Percentiles rank a stretch among this genome's conserved stretches.
Conservation (phyloP, 2,888 invertebrate species). For the Pterostichus niger region DNA sequence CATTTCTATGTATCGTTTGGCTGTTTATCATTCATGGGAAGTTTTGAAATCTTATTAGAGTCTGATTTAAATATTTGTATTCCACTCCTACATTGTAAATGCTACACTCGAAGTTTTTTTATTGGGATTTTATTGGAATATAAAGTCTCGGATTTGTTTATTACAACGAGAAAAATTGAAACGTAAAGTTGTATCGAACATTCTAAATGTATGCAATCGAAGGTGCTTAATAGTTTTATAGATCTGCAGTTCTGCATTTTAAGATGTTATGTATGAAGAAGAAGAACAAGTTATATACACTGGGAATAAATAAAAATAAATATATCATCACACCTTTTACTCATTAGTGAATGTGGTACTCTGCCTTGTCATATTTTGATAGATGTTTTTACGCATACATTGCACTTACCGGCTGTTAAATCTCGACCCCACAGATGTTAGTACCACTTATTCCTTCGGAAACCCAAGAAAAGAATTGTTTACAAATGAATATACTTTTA, state of each 20-base stretch:
- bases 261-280: background rate
- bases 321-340: too few relatives aligned
- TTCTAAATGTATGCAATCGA: slow-evolving; percentile 9
- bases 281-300: too few relatives aligned
- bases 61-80: slow-evolving; percentile 42
- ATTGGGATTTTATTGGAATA: slow-evolving; percentile 26
- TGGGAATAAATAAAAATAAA: too few relatives aligned
- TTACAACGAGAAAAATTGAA: slow-evolving; percentile 14
- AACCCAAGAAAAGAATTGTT: too few relatives aligned
- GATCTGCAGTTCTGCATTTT: background rate
- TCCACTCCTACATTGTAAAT: slow-evolving; percentile 43
- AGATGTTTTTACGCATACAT: too few relatives aligned
- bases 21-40: slow-evolving; percentile 39
- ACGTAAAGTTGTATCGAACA: slow-evolving; percentile 29
- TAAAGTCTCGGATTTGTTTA: slow-evolving; percentile 46
- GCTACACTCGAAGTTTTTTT: slow-evolving; percentile 28
- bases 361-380: too few relatives aligned
- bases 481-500: too few relatives aligned
- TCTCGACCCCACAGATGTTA: too few relatives aligned
- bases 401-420: too few relatives aligned
- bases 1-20: slow-evolving; percentile 37
- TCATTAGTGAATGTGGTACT: too few relatives aligned
- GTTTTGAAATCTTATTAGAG: slow-evolving; percentile 48
- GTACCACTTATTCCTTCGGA: too few relatives aligned
- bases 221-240: background rate